Evolutionary conservation across 2,113 vertebrate genomes (phyloP), one percentile per base, ranked within the genome.

Genomic region (Myotis brandtii): DNA sequence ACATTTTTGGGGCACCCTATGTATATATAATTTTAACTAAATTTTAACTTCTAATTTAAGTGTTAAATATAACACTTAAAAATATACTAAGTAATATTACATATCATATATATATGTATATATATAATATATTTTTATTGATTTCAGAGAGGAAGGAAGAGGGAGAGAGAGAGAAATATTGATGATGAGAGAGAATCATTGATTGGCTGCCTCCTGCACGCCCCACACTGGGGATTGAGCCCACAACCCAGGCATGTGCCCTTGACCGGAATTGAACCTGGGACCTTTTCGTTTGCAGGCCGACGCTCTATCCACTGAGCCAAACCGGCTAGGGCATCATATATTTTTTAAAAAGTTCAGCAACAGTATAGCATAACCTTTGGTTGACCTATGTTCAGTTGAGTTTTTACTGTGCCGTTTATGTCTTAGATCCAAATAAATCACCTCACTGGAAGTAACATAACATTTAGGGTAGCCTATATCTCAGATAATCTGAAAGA

Each of bases 11-110:
- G 54, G 21, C 21, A 56, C 20, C 8, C 54, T 23, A 8, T 6
- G 2, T 40, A 5, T 40, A 37, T 37, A 72, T 14, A 40, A 46
- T 64, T 56, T 96, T 76, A 81, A 83, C 16, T 93, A 34, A 11
- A 82, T 91, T 97, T 94, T 89, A 52, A 84, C 52, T 88, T 52
- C 62, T 82, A n/a, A 94, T 37, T 37, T 37, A 37, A 37, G 37
- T 37, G 37, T 37, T 37, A 37, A 66, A 72, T 66, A 32, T 46
- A 30, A 89, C n/a, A 62, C 23, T 56, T 76, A 89, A 89, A 79
- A 89, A 66, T 54, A 59, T n/a, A 66, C 21, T 13, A 14, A 25
- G 11, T 80, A 67, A 69, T 59, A 16, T 27, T 93, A 14, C 21
- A 3, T 89, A 14, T 54, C 40, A 40, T 40, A 40, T 40, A 43